Evolutionary conservation across 2,113 vertebrate genomes (phyloP), one percentile per base, ranked within the genome.

Genomic region (Bambusicola thoracicus): DNA sequence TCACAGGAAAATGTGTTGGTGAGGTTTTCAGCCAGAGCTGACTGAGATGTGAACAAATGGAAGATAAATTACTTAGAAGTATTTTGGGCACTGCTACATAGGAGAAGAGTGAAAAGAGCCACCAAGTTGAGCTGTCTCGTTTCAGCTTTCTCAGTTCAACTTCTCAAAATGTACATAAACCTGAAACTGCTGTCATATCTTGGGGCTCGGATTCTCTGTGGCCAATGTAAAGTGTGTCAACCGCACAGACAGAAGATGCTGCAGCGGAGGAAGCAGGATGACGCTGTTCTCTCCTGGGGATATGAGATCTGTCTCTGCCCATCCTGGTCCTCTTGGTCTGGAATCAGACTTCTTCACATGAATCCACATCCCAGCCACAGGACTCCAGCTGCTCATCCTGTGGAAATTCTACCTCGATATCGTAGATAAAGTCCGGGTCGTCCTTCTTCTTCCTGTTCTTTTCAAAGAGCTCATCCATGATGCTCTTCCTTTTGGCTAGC

Each of bases 391-490:
- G 92, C 20, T 94, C 97, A 51, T 97, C 97, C 86, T 98, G 97
- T 11, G 96, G 95, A 84, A 99, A 99, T 24, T 99, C 98, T n/a
- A 98, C 98, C 72, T 99, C 98, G 6, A 99, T 7, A 36, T 99
- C 97, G 8, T 99, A 99, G 72, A 99, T 76, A 65, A 99, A 99
- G 92, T 98, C 96, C 0, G 98, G 98, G 79, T 99, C 99, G 1
- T 98, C 98, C 84, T 98, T 98, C 89, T 59, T 98, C 91, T 97
- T 98, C 59, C 98, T 98, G 95, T 99, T 99, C 94, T 97, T 98
- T 93, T 99, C 98, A 4, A 99, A 99, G 53, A 99, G 94, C 77
- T 98, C 95, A 32, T 99, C 99, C 99, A 99, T 99, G 92, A 99
- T 97, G 51, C 96, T 98, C 93, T 99, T 99, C 94, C 98, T 98